Base-by-base conservation (phyloP, 2,797 vertebrate genomes). In the Microchirus variegatus region DNA sequence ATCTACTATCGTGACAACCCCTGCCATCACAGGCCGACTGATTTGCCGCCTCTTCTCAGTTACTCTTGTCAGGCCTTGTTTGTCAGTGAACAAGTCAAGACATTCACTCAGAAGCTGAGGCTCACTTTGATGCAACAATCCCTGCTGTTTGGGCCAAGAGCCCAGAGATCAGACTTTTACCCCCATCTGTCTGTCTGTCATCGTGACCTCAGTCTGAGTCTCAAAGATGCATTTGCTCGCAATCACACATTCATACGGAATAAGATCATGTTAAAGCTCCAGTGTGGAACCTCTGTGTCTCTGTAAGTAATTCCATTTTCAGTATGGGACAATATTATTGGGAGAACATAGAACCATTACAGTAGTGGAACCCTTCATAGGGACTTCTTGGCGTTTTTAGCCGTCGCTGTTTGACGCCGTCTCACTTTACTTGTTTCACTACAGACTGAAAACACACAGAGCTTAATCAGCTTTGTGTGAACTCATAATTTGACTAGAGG, bases 21-120 rank as follows among this genome's bases (percentile, higher is more conserved):
- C 63, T 19, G 3, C 50, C 17, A 2, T n/a, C 57, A 50, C 45
- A 49, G 36, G 36, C 16, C 46, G 51, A 67, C 63, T 7, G 3
- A 44, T 31, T 31, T 31, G 7, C 31, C 31, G 8, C 7, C 31
- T 3, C 31, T 31, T 31, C 31, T 31, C 31, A 31, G 31, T 31
- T 4, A 31, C 31, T 31, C 31, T 31, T 31, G 31, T 31, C 31
- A 31, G 31, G 1, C 31, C 5, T 56, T 59, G 51, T 76, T 75
- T 74, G 60, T 77, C 58, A 67, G 19, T 52, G 19, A 72, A 47
- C 45, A 48, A 22, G 46, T 48, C 18, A 15, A 26, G 46, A 14
- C 46, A 57, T 51, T 75, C 78, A 59, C 22, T 70, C 55, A 73
- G 47, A 67, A 38, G 47, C 50, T 57, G 47, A 71, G 19, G 56